Evolutionary conservation across 2,888 invertebrate species (phyloP).

Genomic region (Marasmarcha lunaedactyla): DNA sequence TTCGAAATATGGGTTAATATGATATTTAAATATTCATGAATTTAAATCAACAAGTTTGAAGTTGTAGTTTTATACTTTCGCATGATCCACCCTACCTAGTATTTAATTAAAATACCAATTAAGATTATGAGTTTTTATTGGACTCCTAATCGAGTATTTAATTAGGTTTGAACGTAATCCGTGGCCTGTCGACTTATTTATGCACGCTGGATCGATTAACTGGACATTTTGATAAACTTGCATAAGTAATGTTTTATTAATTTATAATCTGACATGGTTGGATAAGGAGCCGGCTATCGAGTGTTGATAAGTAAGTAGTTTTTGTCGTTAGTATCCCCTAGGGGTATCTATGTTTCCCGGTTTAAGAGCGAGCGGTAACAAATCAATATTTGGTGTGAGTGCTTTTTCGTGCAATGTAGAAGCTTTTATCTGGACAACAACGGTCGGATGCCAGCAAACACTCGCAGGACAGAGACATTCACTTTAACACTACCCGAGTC

Average conservation of each 20-base stretch:
- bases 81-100: neutral
- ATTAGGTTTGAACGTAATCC: conserved; percentile 50
- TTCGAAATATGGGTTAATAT: neutral
- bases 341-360: conserved; percentile 34
- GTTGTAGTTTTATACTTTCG: neutral
- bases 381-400: conserved; percentile 70
- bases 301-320: neutral
- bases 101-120: conserved; percentile 58
- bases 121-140: conserved; percentile 59
- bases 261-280: too few species aligned
- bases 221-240: conserved; percentile 13
- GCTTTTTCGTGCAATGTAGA: conserved; percentile 69
- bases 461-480: conserved; percentile 56
- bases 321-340: neutral
- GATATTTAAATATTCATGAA: neutral
- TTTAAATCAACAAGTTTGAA: neutral
- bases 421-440: conserved; percentile 71
- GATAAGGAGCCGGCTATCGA: neutral
- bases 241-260: conserved; percentile 2
- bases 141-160: conserved; percentile 56
- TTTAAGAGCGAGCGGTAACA: conserved; percentile 63
- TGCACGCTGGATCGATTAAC: conserved; percentile 9
- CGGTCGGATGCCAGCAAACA: conserved; percentile 63
- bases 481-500: conserved; percentile 53
- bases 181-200: conserved; percentile 5